Conservation (phyloP, 2,888 invertebrate species). For the Pachymerium ferrugineum region DNA sequence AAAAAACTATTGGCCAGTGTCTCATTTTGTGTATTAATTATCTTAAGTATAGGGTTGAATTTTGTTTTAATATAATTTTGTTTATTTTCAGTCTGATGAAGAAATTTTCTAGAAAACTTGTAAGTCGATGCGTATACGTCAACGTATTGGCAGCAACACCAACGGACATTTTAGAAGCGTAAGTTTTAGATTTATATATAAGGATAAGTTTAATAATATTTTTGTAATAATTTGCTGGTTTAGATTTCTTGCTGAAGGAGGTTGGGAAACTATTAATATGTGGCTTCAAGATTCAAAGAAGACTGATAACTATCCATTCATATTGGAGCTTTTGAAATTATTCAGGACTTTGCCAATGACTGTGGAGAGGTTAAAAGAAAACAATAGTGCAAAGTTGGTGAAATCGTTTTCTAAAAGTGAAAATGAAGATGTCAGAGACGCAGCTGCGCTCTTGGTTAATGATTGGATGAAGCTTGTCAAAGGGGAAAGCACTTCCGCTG, state of each 20-base stretch:
- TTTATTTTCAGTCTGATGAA: slow-evolving; percentile 91
- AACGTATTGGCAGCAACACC: slow-evolving; percentile 84
- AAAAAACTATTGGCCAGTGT: slow-evolving; percentile 1
- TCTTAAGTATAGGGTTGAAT: no score
- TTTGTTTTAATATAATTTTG: no score
- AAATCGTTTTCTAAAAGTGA: slow-evolving; percentile 74
- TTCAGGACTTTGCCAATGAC: slow-evolving; percentile 82
- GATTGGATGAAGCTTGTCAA: slow-evolving; percentile 87
- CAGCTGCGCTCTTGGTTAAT: slow-evolving; percentile 76
- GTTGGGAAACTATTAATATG: slow-evolving; percentile 82
- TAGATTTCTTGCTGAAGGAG: slow-evolving; percentile 81
- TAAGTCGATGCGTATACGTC: slow-evolving; percentile 91
- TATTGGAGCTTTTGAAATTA: slow-evolving; percentile 78
- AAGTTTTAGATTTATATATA: slow-evolving; percentile 45
- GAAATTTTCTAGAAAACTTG: slow-evolving; percentile 89
- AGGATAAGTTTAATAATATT: neutral
- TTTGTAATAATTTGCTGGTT: no score
- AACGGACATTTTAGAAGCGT: slow-evolving; percentile 71
- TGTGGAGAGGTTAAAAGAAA: slow-evolving; percentile 81
- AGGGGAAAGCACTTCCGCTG: slow-evolving; percentile 48
- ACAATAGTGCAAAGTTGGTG: slow-evolving; percentile 85
- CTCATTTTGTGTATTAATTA: no score
- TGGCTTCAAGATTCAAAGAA: slow-evolving; percentile 86
- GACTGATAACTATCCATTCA: slow-evolving; percentile 77
- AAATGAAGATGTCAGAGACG: slow-evolving; percentile 69